These are phyloP conservation scores for Thomomys bottae DNA, from an alignment of 2,113 vertebrate species.

Conservation along the genomic window DNA sequence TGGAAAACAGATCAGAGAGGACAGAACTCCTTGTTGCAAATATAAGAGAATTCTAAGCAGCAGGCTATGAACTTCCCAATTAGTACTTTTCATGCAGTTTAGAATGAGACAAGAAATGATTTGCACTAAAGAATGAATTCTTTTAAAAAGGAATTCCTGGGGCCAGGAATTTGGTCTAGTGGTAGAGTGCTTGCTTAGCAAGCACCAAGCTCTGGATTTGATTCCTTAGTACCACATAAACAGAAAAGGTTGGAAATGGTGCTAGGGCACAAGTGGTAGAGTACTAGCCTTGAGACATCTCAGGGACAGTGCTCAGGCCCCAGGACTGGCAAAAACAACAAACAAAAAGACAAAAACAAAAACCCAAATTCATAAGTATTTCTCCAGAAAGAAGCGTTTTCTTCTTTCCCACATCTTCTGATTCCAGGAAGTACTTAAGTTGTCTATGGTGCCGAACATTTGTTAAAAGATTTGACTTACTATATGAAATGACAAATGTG, in stretches of 20 bases:
- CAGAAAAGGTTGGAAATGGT: too few relatives aligned
- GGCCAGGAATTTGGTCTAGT: too few relatives aligned
- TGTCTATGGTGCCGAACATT: slow-evolving; percentile 36
- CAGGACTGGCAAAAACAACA: too few relatives aligned
- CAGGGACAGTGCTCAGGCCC: too few relatives aligned
- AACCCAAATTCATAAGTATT: not conserved
- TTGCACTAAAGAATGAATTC: slow-evolving; percentile 41
- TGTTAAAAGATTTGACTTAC: slow-evolving; percentile 2
- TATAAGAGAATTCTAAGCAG: not conserved
- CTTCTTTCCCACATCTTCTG: not conserved
- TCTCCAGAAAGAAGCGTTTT: slow-evolving; percentile 21
- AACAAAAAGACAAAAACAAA: too few relatives aligned
- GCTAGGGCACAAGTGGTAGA: too few relatives aligned
- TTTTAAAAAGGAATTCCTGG: too few relatives aligned
- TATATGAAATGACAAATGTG: not conserved
- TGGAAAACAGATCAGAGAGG: not conserved
- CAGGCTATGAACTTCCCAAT: not conserved
- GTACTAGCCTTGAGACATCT: too few relatives aligned
- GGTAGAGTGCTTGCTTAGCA: too few relatives aligned
- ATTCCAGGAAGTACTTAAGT: slow-evolving; percentile 37
- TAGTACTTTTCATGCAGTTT: not conserved
- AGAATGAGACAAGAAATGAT: slow-evolving; percentile 24
- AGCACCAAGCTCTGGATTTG: too few relatives aligned
- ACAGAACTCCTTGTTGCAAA: not conserved
- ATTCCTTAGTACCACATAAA: too few relatives aligned